Evolutionary conservation across 2,888 invertebrate genomes (phyloP).

Genomic region (Drosophila mercatorum): DNA sequence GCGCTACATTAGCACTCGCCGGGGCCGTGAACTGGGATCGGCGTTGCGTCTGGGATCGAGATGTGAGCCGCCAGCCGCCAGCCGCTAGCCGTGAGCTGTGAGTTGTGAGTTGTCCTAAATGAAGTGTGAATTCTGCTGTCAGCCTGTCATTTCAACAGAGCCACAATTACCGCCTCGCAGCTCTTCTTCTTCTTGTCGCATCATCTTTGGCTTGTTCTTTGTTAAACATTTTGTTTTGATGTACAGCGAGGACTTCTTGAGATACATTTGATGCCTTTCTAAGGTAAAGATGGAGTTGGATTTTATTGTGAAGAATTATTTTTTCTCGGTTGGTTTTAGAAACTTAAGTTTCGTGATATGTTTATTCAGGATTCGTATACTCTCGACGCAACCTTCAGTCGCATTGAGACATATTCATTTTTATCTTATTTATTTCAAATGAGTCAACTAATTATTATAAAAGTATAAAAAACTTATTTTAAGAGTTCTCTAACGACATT

Average conservation of each 20-base stretch:
- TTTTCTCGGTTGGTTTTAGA: no score
- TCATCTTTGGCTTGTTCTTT: background rate
- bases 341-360: no score
- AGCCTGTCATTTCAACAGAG: conserved; percentile 64
- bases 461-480: no score
- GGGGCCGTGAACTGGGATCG: conserved; percentile 12
- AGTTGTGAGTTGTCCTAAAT: conserved; percentile 71
- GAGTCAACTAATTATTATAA: no score
- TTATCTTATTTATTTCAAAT: no score
- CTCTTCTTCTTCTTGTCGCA: background rate
- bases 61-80: conserved; percentile 2
- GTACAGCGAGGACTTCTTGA: background rate
- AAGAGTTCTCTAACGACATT: no score
- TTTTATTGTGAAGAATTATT: no score
- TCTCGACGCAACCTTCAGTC: no score
- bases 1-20: conserved; percentile 79
- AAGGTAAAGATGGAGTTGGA: background rate
- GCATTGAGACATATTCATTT: no score
- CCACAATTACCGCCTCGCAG: conserved; percentile 44
- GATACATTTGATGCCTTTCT: background rate
- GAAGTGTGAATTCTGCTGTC: conserved; percentile 79
- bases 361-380: no score
- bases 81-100: conserved; percentile 1
- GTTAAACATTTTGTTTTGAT: background rate
- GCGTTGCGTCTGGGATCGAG: background rate